phyloP scores from a whole-genome alignment of 2,888 invertebrate genomes.

The Acrobasis consociella region DNA sequence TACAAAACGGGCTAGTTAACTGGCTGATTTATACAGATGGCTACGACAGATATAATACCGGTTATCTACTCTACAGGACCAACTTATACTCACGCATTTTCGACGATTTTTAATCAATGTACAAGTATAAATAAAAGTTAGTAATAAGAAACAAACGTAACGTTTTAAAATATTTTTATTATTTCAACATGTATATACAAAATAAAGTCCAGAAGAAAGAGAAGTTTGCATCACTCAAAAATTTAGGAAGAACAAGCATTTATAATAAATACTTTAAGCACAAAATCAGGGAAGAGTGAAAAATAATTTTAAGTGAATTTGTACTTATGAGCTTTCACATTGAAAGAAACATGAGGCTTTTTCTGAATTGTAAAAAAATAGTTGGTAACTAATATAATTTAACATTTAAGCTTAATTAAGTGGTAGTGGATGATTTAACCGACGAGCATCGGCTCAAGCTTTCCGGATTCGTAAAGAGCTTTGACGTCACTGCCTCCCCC shows the following conservation, averaged over 20 bases:
- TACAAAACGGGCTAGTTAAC: too few relatives aligned
- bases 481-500: conserved; percentile 97
- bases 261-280: neutral
- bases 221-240: neutral
- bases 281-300: neutral
- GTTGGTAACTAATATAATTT: conserved; percentile 1
- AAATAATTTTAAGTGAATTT: neutral
- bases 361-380: conserved; percentile 10
- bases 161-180: neutral
- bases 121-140: too few relatives aligned
- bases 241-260: neutral
- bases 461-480: conserved; percentile 86
- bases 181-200: neutral
- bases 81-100: too few relatives aligned
- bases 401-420: conserved; percentile 13
- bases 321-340: conserved; percentile 6
- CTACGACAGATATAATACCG: too few relatives aligned
- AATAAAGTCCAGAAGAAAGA: neutral
- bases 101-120: too few relatives aligned
- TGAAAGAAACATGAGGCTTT: conserved; percentile 31
- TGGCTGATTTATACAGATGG: too few relatives aligned
- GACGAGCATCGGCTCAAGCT: conserved; percentile 83
- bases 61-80: too few relatives aligned
- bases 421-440: conserved; percentile 46
- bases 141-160: too few relatives aligned